Percentiles rank a stretch among this genome's conserved stretches.
Evolutionary conservation across 2,113 vertebrate species (phyloP).

Genomic region (Rhadina sibilatrix): DNA sequence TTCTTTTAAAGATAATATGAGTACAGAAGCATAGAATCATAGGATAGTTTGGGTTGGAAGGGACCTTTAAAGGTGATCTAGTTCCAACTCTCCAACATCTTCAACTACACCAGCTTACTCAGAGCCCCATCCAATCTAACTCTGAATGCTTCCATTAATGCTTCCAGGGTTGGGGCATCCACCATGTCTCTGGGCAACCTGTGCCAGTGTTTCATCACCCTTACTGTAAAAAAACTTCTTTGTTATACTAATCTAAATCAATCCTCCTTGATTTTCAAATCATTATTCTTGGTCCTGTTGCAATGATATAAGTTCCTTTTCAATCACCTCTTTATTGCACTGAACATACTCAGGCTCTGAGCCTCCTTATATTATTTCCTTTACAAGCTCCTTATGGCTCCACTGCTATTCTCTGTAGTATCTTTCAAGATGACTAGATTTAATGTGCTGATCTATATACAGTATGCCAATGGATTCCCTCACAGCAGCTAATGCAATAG

Average conservation of each 20-base stretch:
- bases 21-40: not conserved
- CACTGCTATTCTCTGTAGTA: not conserved
- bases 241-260: not conserved
- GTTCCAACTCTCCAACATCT: not conserved
- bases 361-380: not conserved
- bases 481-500: not conserved
- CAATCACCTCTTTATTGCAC: not conserved
- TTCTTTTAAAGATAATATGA: not conserved
- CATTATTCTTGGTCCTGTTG: not conserved
- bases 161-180: not conserved
- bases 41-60: not conserved
- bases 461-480: not conserved
- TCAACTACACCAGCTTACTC: not conserved
- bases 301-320: not conserved
- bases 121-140: not conserved
- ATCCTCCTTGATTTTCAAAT: not conserved
- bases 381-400: not conserved
- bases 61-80: not conserved
- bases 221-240: not conserved
- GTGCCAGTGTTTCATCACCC: not conserved
- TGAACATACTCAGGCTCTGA: not conserved
- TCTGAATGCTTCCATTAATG: not conserved
- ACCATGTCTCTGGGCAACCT: not conserved
- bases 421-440: not conserved
- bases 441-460: not conserved